Evolutionary conservation across 64 coral and sea anemone genomes (phyloP).

Genomic region (Montipora sp.): DNA sequence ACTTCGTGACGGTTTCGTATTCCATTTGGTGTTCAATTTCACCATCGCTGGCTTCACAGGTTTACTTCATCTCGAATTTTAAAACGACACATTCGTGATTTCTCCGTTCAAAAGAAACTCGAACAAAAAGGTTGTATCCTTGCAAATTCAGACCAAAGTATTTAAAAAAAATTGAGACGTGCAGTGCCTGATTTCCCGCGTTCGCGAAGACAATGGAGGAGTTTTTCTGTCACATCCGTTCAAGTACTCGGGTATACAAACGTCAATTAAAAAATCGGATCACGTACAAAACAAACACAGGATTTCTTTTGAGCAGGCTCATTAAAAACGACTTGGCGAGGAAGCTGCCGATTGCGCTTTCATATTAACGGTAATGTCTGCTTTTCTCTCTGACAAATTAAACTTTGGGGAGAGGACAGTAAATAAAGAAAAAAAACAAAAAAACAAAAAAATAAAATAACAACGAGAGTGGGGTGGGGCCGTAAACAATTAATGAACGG

Average conservation of each 20-base stretch:
- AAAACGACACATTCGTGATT: not conserved
- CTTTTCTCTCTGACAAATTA: no score
- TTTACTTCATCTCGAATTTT: no score
- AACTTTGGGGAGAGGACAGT: no score
- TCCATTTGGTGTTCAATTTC: not conserved
- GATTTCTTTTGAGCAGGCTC: not conserved
- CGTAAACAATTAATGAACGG: no score
- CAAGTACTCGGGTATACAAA: not conserved
- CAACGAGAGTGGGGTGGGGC: no score
- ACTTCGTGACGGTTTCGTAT: not conserved
- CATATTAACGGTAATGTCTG: no score
- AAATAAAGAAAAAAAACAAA: no score
- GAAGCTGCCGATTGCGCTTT: no score
- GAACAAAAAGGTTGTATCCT: not conserved
- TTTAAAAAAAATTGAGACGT: not conserved
- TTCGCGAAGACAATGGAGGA: not conserved
- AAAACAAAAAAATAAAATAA: no score
- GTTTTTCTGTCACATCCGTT: not conserved
- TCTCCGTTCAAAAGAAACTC: not conserved
- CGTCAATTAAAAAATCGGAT: conserved; percentile 46
- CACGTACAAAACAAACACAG: not conserved
- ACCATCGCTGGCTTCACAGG: not conserved
- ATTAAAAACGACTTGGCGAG: no score
- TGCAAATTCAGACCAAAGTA: not conserved
- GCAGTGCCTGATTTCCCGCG: conserved; percentile 1